phyloP scores from a whole-genome alignment of 2,888 invertebrate species.

The Pyralis farinalis region DNA sequence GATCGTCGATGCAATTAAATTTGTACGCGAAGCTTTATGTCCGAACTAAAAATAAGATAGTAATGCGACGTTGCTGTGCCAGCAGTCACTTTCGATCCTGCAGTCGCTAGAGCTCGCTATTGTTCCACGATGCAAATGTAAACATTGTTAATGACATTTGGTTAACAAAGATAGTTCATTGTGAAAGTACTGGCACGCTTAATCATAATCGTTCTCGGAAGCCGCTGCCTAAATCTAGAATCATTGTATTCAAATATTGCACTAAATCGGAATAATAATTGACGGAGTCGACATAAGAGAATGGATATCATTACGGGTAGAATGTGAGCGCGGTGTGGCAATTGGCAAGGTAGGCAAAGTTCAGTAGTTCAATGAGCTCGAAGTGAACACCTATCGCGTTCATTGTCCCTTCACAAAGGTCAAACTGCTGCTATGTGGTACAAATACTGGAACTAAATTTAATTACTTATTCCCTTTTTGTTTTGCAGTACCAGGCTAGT shows the following conservation, averaged over 20 bases:
- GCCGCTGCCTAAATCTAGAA: constrained; percentile 17
- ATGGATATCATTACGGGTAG: constrained; percentile 40
- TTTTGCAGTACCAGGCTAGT: constrained; percentile 23
- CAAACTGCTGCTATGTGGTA: constrained; percentile 33
- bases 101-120: constrained; percentile 10
- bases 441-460: constrained; percentile 20
- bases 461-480: constrained; percentile 29
- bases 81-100: constrained; percentile 34
- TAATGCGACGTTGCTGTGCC: constrained; percentile 51
- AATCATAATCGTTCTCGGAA: constrained; percentile 9
- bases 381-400: constrained; percentile 52
- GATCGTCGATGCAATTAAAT: constrained; percentile 78
- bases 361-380: constrained; percentile 65
- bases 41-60: constrained; percentile 63
- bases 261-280: constrained; percentile 30
- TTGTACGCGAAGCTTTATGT: constrained; percentile 74
- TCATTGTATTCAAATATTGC: constrained; percentile 26
- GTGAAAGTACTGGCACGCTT: constrained; percentile 12
- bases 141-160: constrained; percentile 14
- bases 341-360: constrained; percentile 59
- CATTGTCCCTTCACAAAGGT: constrained; percentile 64
- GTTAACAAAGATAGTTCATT: constrained; percentile 12
- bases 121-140: constrained; percentile 23
- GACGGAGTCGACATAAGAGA: constrained; percentile 23
- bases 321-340: constrained; percentile 53